These are phyloP conservation scores for Trissolcus japonicus DNA, from an alignment of 2,888 invertebrate genomes.

Conservation along the genomic window DNA sequence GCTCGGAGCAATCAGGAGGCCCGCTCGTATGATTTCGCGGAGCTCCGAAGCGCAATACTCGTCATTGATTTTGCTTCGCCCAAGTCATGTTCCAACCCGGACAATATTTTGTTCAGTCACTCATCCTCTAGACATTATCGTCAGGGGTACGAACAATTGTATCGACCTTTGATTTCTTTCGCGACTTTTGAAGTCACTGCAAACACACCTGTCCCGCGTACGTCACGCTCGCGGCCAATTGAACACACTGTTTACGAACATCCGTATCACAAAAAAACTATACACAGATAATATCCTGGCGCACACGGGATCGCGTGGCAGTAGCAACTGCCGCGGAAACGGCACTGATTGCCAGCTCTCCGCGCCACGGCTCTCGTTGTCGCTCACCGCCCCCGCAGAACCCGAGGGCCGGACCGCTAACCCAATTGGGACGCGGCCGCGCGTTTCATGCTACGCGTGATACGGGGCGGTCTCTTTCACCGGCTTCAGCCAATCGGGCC, in stretches of 20 bases:
- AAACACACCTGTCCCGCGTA: too few relatives aligned
- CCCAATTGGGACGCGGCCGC: conserved; percentile 57
- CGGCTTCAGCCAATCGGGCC: conserved; percentile 61
- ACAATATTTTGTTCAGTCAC: too few relatives aligned
- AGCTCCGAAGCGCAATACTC: conserved; percentile 2
- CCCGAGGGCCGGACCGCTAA: conserved; percentile 63
- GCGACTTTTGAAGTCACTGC: too few relatives aligned
- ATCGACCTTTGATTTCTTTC: too few relatives aligned
- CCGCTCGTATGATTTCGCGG: conserved; percentile 29
- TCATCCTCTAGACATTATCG: too few relatives aligned
- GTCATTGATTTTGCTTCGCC: conserved; percentile 23
- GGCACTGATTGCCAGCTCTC: conserved; percentile 75
- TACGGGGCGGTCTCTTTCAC: conserved; percentile 63
- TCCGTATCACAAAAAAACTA: conserved; percentile 41
- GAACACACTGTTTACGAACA: too few relatives aligned
- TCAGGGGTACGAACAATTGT: too few relatives aligned
- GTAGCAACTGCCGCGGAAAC: conserved; percentile 74
- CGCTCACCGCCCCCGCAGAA: conserved; percentile 71
- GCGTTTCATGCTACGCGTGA: conserved; percentile 62
- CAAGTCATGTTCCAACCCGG: too few relatives aligned
- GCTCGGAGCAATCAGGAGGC: conserved; percentile 45
- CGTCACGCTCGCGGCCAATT: too few relatives aligned
- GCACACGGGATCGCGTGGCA: conserved; percentile 70
- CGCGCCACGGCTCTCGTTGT: conserved; percentile 64
- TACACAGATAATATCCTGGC: conserved; percentile 47